These are phyloP conservation scores for Merluccius polli DNA, from an alignment of 2,797 vertebrate species.

Conservation along the genomic window DNA sequence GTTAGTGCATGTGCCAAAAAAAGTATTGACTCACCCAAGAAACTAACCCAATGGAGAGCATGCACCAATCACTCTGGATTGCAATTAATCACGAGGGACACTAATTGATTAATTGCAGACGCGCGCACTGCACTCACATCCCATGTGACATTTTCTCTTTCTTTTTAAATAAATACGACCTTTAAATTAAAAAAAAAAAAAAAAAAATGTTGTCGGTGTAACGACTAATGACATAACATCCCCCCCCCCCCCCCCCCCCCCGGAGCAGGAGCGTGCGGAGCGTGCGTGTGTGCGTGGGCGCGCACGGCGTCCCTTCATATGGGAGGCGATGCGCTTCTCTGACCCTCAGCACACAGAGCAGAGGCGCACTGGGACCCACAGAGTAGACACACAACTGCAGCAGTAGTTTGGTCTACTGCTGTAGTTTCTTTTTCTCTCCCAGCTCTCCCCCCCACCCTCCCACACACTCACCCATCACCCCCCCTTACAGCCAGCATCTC, in stretches of 20 bases:
- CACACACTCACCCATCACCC: constrained; percentile 33
- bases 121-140: neutral
- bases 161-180: neutral
- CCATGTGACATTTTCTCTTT: too few species aligned
- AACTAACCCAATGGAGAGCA: neutral
- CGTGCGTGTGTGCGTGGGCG: constrained; percentile 17
- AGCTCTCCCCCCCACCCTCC: too few species aligned
- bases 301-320: constrained; percentile 56
- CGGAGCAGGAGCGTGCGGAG: constrained; percentile 17
- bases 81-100: constrained; percentile 36
- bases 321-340: constrained; percentile 48
- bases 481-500: neutral
- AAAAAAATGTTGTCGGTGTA: constrained; percentile 43
- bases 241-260: constrained; percentile 4
- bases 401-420: too few species aligned
- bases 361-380: constrained; percentile 37
- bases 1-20: too few species aligned
- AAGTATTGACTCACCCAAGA: neutral
- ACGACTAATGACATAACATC: constrained; percentile 61
- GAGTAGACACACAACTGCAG: too few species aligned
- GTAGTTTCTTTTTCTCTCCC: too few species aligned
- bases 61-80: neutral
- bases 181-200: too few species aligned
- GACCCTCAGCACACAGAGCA: constrained; percentile 49
- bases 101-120: constrained; percentile 12